Evolutionary conservation across 1,140 invertebrate species (phyloP).

Genomic region (Drosophila ambigua): DNA sequence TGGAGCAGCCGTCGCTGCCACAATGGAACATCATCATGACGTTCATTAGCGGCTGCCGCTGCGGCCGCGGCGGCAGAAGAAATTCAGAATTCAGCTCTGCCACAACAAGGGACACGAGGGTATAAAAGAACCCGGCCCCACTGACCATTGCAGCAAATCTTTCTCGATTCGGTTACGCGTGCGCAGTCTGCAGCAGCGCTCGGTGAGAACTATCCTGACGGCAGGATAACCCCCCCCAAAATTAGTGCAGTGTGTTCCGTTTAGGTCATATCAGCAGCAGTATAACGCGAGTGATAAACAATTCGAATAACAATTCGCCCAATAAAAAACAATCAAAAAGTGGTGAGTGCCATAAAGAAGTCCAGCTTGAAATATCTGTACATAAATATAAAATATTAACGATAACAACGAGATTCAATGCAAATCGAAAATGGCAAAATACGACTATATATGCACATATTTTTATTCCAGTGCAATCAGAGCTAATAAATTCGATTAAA

Average conservation of each 20-base stretch:
- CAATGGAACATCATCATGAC: constrained; percentile 54
- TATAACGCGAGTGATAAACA: constrained; percentile 22
- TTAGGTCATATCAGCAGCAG: constrained; percentile 19
- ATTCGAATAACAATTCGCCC: not conserved
- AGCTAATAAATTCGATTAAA: constrained; percentile 51
- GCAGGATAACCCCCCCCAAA: constrained; percentile 43
- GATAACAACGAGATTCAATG: constrained; percentile 11
- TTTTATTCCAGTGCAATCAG: constrained; percentile 6
- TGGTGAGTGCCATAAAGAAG: no score
- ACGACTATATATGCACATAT: no score
- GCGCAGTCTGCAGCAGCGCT: constrained; percentile 56
- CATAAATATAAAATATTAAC: constrained; percentile 4
- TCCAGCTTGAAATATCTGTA: no score
- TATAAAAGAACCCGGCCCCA: constrained; percentile 74
- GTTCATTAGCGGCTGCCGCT: constrained; percentile 56
- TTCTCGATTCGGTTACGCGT: constrained; percentile 76
- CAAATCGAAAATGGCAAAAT: constrained; percentile 3
- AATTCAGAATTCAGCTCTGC: constrained; percentile 53
- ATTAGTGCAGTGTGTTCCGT: constrained; percentile 37
- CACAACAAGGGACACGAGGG: constrained; percentile 51
- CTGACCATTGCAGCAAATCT: constrained; percentile 65
- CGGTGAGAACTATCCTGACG: constrained; percentile 45
- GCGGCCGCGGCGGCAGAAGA: constrained; percentile 58
- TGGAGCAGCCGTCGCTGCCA: constrained; percentile 36
- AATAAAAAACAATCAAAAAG: not conserved